Evolutionary conservation across 2,888 invertebrate genomes (phyloP).

Genomic region (Sesia apiformis): DNA sequence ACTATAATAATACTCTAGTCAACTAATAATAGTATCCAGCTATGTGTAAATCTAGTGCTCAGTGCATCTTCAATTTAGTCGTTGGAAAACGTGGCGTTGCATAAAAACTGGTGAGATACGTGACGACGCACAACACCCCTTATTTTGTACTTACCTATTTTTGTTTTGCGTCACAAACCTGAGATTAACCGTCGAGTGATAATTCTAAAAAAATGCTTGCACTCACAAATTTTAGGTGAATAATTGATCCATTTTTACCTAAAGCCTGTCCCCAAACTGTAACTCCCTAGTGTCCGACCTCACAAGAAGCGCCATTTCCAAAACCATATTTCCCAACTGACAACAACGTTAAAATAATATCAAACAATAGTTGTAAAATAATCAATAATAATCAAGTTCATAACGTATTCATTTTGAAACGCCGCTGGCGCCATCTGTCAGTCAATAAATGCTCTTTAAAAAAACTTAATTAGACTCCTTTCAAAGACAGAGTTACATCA

Average conservation of each 20-base stretch:
- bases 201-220: no score
- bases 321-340: not conserved
- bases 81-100: slow-evolving; percentile 23
- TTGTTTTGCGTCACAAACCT: no score
- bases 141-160: not conserved
- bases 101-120: slow-evolving; percentile 21
- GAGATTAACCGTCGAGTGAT: no score
- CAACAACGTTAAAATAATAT: not conserved
- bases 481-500: slow-evolving; percentile 54
- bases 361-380: not conserved
- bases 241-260: no score
- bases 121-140: slow-evolving; percentile 21
- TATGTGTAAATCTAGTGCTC: not conserved
- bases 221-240: no score
- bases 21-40: no score
- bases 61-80: not conserved
- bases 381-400: not conserved
- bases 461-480: slow-evolving; percentile 70
- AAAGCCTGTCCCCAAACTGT: no score
- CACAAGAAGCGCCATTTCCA: no score
- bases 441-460: slow-evolving; percentile 65
- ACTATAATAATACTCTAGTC: no score
- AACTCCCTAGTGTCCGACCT: no score
- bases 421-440: slow-evolving; percentile 71
- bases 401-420: slow-evolving; percentile 48